Percentiles rank a stretch among this genome's conserved stretches.
These are phyloP conservation scores for Drosophila miranda DNA, from an alignment of 1,140 invertebrate genomes.

Conservation along the genomic window DNA sequence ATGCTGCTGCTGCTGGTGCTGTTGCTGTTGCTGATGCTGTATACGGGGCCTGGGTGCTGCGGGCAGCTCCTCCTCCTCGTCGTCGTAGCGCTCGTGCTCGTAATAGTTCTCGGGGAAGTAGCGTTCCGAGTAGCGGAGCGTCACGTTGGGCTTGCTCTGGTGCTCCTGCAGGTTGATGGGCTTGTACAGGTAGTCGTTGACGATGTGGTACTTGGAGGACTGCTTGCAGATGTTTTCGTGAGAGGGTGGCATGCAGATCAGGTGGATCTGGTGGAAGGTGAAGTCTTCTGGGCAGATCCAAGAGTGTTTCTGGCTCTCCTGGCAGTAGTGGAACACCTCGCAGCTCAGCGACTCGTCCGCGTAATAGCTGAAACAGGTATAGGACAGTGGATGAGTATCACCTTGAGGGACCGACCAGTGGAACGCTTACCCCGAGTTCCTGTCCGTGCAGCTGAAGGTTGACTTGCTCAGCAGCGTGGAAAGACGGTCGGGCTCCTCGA, in stretches of 20 bases:
- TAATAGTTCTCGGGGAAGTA: constrained; percentile 90
- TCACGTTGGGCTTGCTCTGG: constrained; percentile 90
- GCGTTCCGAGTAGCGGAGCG: constrained; percentile 90
- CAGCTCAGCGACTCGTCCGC: constrained; percentile 94
- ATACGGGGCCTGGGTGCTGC: constrained; percentile 66
- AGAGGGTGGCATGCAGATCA: constrained; percentile 95
- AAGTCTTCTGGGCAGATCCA: constrained; percentile 97
- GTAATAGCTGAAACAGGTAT: constrained; percentile 86
- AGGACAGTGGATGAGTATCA: too few species aligned
- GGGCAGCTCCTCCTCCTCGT: constrained; percentile 84
- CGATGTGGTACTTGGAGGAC: constrained; percentile 94
- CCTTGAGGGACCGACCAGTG: background rate
- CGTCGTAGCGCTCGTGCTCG: constrained; percentile 86
- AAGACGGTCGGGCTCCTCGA: constrained; percentile 93
- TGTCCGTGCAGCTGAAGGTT: constrained; percentile 90
- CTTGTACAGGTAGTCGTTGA: constrained; percentile 96
- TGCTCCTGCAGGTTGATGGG: constrained; percentile 92
- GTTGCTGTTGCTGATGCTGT: constrained; percentile 72
- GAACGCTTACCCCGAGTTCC: constrained; percentile 87
- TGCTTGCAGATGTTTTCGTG: constrained; percentile 94
- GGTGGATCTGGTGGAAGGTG: constrained; percentile 95
- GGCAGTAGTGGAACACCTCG: constrained; percentile 97
- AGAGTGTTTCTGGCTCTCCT: constrained; percentile 93
- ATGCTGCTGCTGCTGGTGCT: constrained; percentile 41
- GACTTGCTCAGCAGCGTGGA: constrained; percentile 90